phyloP scores from a whole-genome alignment of 2,113 vertebrate species.

The Dromas ardeola region DNA sequence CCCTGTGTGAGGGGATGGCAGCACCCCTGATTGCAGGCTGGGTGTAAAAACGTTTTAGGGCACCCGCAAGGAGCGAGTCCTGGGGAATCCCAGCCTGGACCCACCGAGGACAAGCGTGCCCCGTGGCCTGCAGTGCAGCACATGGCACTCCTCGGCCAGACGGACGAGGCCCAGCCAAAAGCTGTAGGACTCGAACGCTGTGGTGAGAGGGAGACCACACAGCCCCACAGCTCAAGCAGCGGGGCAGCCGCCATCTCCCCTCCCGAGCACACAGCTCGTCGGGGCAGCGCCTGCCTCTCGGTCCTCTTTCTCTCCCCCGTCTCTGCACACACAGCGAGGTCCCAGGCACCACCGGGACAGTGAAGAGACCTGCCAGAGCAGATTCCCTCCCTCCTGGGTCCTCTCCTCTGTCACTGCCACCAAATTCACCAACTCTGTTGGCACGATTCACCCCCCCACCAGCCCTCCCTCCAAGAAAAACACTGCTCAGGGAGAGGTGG shows the following conservation, averaged over 20 bases:
- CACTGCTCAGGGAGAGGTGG: fast-evolving
- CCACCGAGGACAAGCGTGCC: fast-evolving
- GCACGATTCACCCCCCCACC: fast-evolving
- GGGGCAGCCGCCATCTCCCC: neutral
- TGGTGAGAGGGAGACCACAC: fast-evolving
- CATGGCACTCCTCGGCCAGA: fast-evolving
- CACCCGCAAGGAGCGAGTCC: fast-evolving
- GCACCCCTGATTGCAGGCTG: too few relatives aligned
- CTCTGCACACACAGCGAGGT: neutral
- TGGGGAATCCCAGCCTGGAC: neutral
- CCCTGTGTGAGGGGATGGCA: fast-evolving
- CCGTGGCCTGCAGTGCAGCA: fast-evolving
- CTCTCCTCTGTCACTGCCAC: neutral
- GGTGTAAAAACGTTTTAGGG: neutral
- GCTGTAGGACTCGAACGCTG: neutral
- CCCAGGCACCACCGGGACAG: neutral
- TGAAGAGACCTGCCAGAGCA: neutral
- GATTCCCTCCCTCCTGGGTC: neutral
- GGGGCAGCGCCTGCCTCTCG: fast-evolving
- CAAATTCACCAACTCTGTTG: neutral
- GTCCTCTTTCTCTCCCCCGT: neutral
- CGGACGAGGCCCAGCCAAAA: fast-evolving
- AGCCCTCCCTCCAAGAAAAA: fast-evolving
- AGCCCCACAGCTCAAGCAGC: too few relatives aligned
- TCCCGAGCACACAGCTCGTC: fast-evolving